phyloP scores from a whole-genome alignment of 1,140 invertebrate species.

The Atta colombica region DNA sequence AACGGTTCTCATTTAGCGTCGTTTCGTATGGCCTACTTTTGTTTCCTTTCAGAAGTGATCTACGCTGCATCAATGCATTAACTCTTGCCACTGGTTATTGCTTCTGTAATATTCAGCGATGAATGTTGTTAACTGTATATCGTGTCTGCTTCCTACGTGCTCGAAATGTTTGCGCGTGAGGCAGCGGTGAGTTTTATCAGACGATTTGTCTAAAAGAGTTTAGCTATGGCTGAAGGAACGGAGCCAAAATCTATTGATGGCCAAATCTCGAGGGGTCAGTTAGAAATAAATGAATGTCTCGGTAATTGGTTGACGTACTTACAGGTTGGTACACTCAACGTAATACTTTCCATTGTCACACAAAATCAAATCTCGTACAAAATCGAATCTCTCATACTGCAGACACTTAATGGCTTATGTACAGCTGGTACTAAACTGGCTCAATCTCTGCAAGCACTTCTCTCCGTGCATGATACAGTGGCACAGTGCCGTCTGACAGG shows the following conservation, averaged over 20 bases:
- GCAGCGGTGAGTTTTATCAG: not conserved
- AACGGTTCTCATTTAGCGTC: not conserved
- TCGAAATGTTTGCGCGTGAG: slow-evolving; percentile 1
- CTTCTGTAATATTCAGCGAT: not conserved
- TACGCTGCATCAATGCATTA: not conserved
- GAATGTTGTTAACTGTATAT: not conserved
- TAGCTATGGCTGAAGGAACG: slow-evolving; percentile 83
- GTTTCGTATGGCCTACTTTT: not conserved
- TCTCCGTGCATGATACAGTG: slow-evolving; percentile 87
- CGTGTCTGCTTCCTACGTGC: not conserved
- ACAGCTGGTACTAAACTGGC: slow-evolving; percentile 88
- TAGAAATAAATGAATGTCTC: slow-evolving; percentile 88
- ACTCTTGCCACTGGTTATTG: not conserved
- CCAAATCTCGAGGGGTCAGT: slow-evolving; percentile 84
- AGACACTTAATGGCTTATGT: slow-evolving; percentile 89
- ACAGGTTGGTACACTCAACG: slow-evolving; percentile 84
- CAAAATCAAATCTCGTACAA: not conserved
- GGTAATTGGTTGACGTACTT: slow-evolving; percentile 89
- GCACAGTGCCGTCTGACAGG: slow-evolving; percentile 84
- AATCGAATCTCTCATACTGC: slow-evolving; percentile 58
- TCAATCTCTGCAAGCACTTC: slow-evolving; percentile 87
- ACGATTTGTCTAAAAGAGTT: slow-evolving; percentile 45
- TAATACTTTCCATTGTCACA: too few relatives aligned
- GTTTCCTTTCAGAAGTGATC: slow-evolving; percentile 6
- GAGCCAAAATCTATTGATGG: slow-evolving; percentile 83